Evolutionary conservation across 2,888 invertebrate species (phyloP).

Genomic region (Sarcophaga carnaria): DNA sequence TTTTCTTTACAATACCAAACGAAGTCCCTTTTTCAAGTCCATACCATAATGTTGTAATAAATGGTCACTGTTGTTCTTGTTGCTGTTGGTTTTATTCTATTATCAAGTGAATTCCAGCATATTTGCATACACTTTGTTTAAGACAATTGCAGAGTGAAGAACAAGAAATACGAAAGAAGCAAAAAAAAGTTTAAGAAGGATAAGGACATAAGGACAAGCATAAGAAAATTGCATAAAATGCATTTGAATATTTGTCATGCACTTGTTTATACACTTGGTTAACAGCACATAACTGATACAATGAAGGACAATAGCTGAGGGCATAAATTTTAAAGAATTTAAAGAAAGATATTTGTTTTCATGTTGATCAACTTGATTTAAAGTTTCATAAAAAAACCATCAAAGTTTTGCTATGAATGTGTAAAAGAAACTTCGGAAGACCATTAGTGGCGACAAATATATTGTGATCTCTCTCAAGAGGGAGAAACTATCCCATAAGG

Average conservation of each 20-base stretch:
- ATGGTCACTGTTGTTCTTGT: neutral
- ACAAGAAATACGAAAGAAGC: neutral
- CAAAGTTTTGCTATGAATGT: too few species aligned
- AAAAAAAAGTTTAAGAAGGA: neutral
- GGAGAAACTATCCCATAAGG: too few species aligned
- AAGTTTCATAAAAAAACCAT: too few species aligned
- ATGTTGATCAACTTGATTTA: too few species aligned
- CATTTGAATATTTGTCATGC: constrained; percentile 53
- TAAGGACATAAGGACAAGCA: too few species aligned
- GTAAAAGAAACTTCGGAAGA: too few species aligned
- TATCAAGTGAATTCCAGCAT: constrained; percentile 54
- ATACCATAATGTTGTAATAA: constrained; percentile 24
- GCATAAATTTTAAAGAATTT: neutral
- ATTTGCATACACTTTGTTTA: constrained; percentile 56
- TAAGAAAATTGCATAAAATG: constrained; percentile 31
- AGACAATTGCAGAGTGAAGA: constrained; percentile 25
- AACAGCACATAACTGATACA: neutral
- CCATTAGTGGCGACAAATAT: too few species aligned
- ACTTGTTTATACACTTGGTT: constrained; percentile 19
- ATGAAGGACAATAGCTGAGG: neutral
- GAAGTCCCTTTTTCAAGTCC: constrained; percentile 16
- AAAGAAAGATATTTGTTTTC: too few species aligned
- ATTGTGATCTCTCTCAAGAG: too few species aligned
- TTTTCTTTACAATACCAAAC: constrained; percentile 12
- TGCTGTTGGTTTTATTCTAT: constrained; percentile 50